A percentile compares a stretch with the other conserved stretches of the same genome.
These are phyloP conservation scores for Chrysomela aeneicollis DNA, from an alignment of 2,888 invertebrate genomes.

Conservation along the genomic window DNA sequence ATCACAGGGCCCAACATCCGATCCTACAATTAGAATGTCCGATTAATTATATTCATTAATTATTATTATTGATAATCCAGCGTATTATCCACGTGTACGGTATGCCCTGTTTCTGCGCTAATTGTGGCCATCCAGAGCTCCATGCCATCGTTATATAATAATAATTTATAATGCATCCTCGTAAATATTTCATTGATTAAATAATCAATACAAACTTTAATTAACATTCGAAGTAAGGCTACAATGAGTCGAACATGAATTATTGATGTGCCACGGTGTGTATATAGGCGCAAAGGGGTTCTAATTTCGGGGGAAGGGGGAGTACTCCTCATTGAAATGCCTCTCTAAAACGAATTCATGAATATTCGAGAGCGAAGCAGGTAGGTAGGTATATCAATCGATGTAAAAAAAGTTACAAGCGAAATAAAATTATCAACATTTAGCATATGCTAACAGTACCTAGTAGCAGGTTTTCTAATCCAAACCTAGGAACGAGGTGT, in stretches of 20 bases:
- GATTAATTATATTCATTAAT: conserved; percentile 7
- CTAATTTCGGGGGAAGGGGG: background rate
- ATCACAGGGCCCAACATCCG: background rate
- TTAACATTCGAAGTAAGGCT: conserved; percentile 36
- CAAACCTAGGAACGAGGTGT: too few relatives aligned
- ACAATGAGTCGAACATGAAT: conserved; percentile 35
- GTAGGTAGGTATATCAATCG: too few relatives aligned
- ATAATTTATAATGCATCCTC: conserved; percentile 40
- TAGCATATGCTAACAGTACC: too few relatives aligned
- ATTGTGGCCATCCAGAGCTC: conserved; percentile 18
- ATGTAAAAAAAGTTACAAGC: too few relatives aligned
- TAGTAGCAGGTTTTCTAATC: too few relatives aligned
- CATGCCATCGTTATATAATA: conserved; percentile 19
- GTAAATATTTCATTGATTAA: conserved; percentile 42
- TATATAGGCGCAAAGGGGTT: background rate
- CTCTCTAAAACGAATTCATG: too few relatives aligned
- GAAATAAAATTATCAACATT: too few relatives aligned
- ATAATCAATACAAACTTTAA: conserved; percentile 41
- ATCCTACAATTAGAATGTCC: conserved; percentile 5
- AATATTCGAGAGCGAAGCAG: too few relatives aligned
- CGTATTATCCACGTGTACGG: background rate
- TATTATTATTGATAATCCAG: conserved; percentile 5
- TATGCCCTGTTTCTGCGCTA: conserved; percentile 5
- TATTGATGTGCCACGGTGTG: conserved; percentile 21
- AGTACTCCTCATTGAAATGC: background rate